phyloP scores from a whole-genome alignment of 1,140 invertebrate species.

The Ostrea edulis region DNA sequence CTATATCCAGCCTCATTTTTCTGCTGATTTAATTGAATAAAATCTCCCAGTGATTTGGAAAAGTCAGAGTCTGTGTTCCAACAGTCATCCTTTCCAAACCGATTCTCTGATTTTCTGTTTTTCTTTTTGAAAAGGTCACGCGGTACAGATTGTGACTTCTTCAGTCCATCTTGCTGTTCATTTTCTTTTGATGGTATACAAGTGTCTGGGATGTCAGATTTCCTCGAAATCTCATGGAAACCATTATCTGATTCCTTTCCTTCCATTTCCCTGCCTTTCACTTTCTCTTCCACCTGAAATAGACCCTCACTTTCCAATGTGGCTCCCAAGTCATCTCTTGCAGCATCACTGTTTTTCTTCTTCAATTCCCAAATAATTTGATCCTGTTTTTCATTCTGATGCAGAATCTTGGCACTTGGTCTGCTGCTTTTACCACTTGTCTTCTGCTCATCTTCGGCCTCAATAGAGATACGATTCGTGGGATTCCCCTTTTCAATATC shows the following conservation, averaged over 20 bases:
- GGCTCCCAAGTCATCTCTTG: neutral
- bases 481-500: neutral
- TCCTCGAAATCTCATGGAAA: neutral
- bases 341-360: neutral
- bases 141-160: neutral
- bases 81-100: neutral
- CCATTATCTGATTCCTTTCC: neutral
- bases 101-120: neutral
- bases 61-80: neutral
- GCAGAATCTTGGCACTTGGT: neutral
- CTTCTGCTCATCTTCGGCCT: neutral
- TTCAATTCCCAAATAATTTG: constrained; percentile 3
- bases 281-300: neutral
- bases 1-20: neutral
- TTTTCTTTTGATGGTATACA: neutral
- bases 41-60: neutral
- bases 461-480: neutral
- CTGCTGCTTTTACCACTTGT: neutral
- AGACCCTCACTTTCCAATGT: neutral
- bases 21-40: neutral
- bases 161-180: neutral
- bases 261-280: neutral
- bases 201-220: neutral
- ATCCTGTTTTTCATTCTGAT: constrained; percentile 17
- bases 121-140: constrained; percentile 7